Conservation (phyloP, 2,888 invertebrate species). For the Stenurella melanura region DNA sequence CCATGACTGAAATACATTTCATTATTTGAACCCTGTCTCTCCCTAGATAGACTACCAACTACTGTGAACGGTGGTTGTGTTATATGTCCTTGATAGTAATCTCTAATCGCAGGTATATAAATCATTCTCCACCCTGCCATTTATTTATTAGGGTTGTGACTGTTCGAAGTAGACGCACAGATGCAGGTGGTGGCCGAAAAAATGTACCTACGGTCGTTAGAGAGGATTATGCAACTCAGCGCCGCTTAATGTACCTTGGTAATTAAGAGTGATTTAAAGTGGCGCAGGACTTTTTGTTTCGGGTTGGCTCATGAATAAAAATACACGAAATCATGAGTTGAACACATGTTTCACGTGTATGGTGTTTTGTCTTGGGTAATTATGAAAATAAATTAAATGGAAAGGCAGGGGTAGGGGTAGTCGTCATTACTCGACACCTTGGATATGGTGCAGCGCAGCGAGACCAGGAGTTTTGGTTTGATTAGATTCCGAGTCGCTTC, state of each 20-base stretch:
- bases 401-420: no score
- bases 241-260: constrained; percentile 2
- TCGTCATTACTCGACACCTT: no score
- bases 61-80: constrained; percentile 48
- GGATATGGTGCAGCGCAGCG: no score
- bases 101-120: constrained; percentile 57
- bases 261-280: constrained; percentile 5
- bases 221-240: constrained; percentile 11
- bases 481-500: no score
- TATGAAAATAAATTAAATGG: neutral
- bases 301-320: neutral
- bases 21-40: neutral
- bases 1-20: neutral
- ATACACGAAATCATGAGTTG: neutral
- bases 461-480: no score
- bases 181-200: constrained; percentile 24
- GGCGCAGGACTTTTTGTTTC: neutral
- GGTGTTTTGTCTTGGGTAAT: neutral
- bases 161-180: neutral
- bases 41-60: constrained; percentile 45
- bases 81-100: constrained; percentile 50
- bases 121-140: constrained; percentile 51
- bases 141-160: constrained; percentile 46
- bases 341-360: neutral
- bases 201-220: neutral